Evolutionary conservation across 1,140 invertebrate species (phyloP).

Genomic region (Hydropsyche tenuis): DNA sequence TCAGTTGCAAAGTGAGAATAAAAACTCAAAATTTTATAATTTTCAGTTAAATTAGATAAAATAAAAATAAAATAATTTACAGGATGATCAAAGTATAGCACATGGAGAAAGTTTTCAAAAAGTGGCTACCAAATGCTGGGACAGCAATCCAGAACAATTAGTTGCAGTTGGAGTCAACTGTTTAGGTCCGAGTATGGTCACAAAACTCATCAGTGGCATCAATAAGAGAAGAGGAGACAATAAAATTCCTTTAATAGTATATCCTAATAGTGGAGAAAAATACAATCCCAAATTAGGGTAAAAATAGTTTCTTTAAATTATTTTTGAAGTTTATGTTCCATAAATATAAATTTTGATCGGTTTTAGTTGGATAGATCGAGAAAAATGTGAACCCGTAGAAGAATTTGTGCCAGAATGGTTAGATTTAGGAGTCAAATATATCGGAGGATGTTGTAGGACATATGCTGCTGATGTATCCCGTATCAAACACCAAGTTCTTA

Average conservation of each 20-base stretch:
- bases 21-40: too few species aligned
- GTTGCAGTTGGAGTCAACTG: slow-evolving; percentile 89
- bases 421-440: slow-evolving; percentile 67
- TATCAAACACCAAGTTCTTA: slow-evolving; percentile 64
- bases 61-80: slow-evolving; percentile 37
- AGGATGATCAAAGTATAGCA: slow-evolving; percentile 71
- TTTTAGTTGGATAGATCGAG: slow-evolving; percentile 67
- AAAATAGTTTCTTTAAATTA: not conserved
- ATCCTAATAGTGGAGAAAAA: slow-evolving; percentile 80
- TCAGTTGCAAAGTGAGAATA: slow-evolving; percentile 75
- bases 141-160: slow-evolving; percentile 69
- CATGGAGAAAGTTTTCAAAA: slow-evolving; percentile 78
- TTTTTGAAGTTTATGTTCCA: not conserved
- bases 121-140: slow-evolving; percentile 69
- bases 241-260: slow-evolving; percentile 72
- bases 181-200: slow-evolving; percentile 64
- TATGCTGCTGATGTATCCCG: slow-evolving; percentile 68
- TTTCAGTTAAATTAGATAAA: too few species aligned
- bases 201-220: slow-evolving; percentile 67
- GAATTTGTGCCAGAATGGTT: slow-evolving; percentile 69
- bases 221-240: slow-evolving; percentile 60
- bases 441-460: slow-evolving; percentile 75
- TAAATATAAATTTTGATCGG: not conserved
- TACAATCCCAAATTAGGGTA: slow-evolving; percentile 69
- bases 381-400: slow-evolving; percentile 65